Evolutionary conservation across 2,888 invertebrate genomes (phyloP), one percentile per base, ranked within the genome.

Genomic region (Diabrotica balteata): DNA sequence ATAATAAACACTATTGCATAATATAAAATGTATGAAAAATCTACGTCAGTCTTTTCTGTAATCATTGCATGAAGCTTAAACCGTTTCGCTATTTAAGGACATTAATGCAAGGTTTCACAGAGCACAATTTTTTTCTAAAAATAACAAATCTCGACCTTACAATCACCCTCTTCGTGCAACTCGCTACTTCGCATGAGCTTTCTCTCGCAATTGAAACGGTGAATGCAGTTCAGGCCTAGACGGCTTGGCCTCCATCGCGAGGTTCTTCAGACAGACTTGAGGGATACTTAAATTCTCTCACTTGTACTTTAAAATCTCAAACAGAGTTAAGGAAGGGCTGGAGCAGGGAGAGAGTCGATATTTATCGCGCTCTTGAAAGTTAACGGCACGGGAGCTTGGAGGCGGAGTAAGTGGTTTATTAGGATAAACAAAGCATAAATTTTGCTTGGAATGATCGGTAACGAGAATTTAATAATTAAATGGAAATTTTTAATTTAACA

Each of bases 281-380:
- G 55, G 55, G 63, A 63, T 55, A 63, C 63, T 63, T 55, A 46
- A 46, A 45, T 45, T 17, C 55, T 57, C 45, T 9, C 17, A 44
- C 45, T 57, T 44, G 62, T 62, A 62, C 54, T 62, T 46, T 47
- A 57, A 57, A 55, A 10, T 57, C 43, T 63, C 55, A 55, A 50
- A 57, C 50, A 44, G 50, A 57, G 44, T 55, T 50, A 44, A 44
- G 55, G n/a, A 7, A 11, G 32, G 62, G 47, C 7, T 32, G 46
- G 46, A 8, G 55, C 17, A 44, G 9, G 45, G 45, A 57, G 22
- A 45, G 45, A 57, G 45, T 65, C 65, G 67, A 70, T 70, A 59
- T 65, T 70, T 63, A 67, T 69, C 65, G 51, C 65, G 55, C 70
- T 65, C 64, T 67, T 52, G 45, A 69, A 69, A 42, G 43, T 54